phyloP scores from a whole-genome alignment of 2,797 vertebrate species.

The Hippoglossus hippoglossus region DNA sequence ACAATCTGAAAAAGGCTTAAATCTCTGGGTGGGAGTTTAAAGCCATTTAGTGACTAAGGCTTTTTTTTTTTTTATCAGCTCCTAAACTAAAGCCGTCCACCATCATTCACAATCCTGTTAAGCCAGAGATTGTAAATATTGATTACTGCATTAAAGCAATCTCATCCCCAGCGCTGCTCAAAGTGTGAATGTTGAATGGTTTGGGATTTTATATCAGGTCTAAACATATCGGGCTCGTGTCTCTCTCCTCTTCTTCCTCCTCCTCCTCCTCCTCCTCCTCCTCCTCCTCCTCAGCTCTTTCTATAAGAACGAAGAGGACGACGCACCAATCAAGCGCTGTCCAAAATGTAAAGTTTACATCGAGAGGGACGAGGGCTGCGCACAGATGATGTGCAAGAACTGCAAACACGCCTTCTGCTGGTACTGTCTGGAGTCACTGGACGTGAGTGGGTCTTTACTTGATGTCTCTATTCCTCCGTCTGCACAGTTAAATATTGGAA shows the following conservation, averaged over 20 bases:
- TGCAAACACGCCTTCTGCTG: constrained; percentile 99
- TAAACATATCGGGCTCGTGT: neutral
- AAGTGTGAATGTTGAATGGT: constrained; percentile 17
- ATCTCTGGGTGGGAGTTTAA: constrained; percentile 28
- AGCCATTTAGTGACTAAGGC: constrained; percentile 17
- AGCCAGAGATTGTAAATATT: constrained; percentile 32
- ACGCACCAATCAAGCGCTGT: constrained; percentile 97
- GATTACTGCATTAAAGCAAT: constrained; percentile 27
- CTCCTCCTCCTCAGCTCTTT: constrained; percentile 75
- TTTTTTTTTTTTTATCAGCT: neutral
- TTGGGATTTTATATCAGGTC: neutral
- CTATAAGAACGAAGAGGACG: constrained; percentile 87
- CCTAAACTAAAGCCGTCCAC: constrained; percentile 1
- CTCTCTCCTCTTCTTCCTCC: neutral
- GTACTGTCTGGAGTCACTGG: constrained; percentile 98
- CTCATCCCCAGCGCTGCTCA: constrained; percentile 1
- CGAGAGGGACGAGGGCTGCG: constrained; percentile 97
- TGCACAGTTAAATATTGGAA: neutral
- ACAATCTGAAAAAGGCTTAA: no score
- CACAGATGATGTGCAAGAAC: constrained; percentile 99
- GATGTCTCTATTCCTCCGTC: neutral
- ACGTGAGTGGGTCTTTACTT: constrained; percentile 87
- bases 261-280: neutral
- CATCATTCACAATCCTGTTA: constrained; percentile 13
- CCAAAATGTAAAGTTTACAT: constrained; percentile 99